These are phyloP conservation scores for Drosophila sulfurigaster DNA, from an alignment of 1,140 invertebrate genomes.

Conservation along the genomic window DNA sequence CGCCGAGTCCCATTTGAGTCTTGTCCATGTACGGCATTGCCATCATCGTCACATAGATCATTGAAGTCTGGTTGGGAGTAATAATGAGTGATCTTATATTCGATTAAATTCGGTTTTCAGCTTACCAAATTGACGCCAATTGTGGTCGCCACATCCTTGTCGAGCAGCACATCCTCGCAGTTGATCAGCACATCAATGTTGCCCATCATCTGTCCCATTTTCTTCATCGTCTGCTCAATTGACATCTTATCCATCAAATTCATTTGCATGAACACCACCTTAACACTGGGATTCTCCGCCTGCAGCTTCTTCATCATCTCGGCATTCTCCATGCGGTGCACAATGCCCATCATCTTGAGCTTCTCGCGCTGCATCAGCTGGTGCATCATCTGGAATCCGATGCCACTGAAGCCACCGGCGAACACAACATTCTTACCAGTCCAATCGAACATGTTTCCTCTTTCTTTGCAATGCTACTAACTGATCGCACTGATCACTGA, in stretches of 20 bases:
- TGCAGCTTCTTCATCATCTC: slow-evolving; percentile 78
- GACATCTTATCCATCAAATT: slow-evolving; percentile 69
- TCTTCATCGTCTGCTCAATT: slow-evolving; percentile 67
- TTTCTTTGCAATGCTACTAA: neutral
- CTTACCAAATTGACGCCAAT: slow-evolving; percentile 79
- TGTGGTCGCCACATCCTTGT: slow-evolving; percentile 75
- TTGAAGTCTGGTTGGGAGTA: slow-evolving; percentile 50
- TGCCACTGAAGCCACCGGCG: slow-evolving; percentile 70
- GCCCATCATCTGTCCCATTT: slow-evolving; percentile 62
- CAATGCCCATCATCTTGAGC: slow-evolving; percentile 66
- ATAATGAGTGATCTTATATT: neutral
- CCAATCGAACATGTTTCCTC: slow-evolving; percentile 71
- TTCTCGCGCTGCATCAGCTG: slow-evolving; percentile 73
- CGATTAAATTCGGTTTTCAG: neutral
- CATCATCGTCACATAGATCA: slow-evolving; percentile 68
- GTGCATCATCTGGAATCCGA: slow-evolving; percentile 72
- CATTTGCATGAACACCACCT: slow-evolving; percentile 68
- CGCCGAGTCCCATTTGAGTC: slow-evolving; percentile 87
- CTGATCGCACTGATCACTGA: neutral
- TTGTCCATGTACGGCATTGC: slow-evolving; percentile 86
- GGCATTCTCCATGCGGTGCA: slow-evolving; percentile 76
- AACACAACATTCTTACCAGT: slow-evolving; percentile 77
- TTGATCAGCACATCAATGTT: slow-evolving; percentile 79
- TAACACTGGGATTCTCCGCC: slow-evolving; percentile 52
- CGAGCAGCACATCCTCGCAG: slow-evolving; percentile 72